These are phyloP conservation scores for Lophius americanus DNA, from an alignment of 2,797 vertebrate species.

Conservation along the genomic window DNA sequence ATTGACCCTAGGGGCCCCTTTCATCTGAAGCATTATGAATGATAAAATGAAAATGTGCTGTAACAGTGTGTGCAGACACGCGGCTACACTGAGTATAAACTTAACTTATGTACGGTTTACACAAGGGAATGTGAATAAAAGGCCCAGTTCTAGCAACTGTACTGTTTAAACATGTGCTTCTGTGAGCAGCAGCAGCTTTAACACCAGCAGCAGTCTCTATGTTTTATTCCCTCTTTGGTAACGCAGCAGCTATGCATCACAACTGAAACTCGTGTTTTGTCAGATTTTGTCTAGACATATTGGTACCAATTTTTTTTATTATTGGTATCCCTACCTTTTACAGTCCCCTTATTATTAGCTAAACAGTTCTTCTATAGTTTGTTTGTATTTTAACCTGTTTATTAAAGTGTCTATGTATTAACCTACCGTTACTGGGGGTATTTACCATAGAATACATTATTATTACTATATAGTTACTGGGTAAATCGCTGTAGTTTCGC, in stretches of 20 bases:
- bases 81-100: conserved; percentile 24
- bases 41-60: conserved; percentile 43
- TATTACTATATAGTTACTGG: too few relatives aligned
- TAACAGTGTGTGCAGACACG: conserved; percentile 20
- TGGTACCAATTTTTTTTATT: background rate
- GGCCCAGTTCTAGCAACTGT: conserved; percentile 9
- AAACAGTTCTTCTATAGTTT: too few relatives aligned
- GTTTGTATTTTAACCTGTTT: too few relatives aligned
- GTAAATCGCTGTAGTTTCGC: too few relatives aligned
- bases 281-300: background rate
- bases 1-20: too few relatives aligned
- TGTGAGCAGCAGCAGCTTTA: conserved; percentile 33
- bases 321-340: too few relatives aligned
- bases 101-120: conserved; percentile 8
- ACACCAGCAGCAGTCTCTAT: conserved; percentile 2
- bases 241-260: background rate
- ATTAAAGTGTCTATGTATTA: too few relatives aligned
- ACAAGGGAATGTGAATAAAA: conserved; percentile 15
- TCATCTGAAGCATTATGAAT: background rate
- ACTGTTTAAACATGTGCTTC: conserved; percentile 21
- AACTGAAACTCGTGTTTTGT: background rate
- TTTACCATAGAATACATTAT: too few relatives aligned
- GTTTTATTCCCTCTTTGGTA: conserved; percentile 1
- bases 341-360: too few relatives aligned
- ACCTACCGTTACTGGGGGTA: too few relatives aligned